Evolutionary conservation across 2,888 invertebrate genomes (phyloP).

Genomic region (Melanargia galathea): DNA sequence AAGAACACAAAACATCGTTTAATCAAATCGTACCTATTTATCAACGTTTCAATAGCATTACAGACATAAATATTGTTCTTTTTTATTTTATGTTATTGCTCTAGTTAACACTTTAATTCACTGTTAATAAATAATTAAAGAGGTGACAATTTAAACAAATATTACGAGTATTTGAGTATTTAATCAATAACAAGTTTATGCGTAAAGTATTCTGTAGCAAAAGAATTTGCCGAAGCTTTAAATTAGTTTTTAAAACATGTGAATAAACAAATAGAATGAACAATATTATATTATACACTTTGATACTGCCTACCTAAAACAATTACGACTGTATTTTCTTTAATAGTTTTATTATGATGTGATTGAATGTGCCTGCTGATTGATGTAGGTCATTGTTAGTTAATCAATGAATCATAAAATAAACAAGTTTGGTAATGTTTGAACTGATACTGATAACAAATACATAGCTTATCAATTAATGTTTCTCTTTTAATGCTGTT

Average conservation of each 20-base stretch:
- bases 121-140: too few relatives aligned
- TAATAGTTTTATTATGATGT: conserved; percentile 7
- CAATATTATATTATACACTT: neutral
- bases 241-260: too few relatives aligned
- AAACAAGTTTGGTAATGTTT: conserved; percentile 18
- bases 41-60: neutral
- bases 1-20: neutral
- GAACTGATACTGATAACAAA: conserved; percentile 2
- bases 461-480: conserved; percentile 5
- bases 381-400: conserved; percentile 2
- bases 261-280: neutral
- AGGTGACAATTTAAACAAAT: too few relatives aligned
- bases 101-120: too few relatives aligned
- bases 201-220: too few relatives aligned
- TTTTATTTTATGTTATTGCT: neutral
- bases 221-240: too few relatives aligned
- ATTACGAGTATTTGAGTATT: too few relatives aligned
- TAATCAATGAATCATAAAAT: conserved; percentile 19
- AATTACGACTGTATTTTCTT: neutral
- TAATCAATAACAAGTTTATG: too few relatives aligned
- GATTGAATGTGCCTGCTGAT: neutral
- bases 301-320: neutral
- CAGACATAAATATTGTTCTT: neutral
- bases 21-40: neutral
- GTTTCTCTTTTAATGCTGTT: conserved; percentile 1